Percentiles rank a stretch among this genome's conserved stretches.
Evolutionary conservation across 2,888 invertebrate genomes (phyloP).

Genomic region (Stegophylla sp.): DNA sequence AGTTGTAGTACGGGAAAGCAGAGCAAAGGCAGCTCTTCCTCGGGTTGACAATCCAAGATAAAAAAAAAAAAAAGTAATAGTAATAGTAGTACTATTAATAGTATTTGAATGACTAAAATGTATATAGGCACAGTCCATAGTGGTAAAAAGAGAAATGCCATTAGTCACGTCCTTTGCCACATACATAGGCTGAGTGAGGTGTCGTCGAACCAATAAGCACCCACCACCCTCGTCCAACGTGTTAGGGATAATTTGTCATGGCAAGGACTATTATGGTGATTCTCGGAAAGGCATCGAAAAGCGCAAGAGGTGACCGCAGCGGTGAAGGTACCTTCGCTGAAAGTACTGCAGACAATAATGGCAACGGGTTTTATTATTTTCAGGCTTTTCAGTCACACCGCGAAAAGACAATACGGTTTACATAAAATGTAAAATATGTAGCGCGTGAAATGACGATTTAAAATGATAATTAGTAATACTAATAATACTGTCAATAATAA

Average conservation of each 20-base stretch:
- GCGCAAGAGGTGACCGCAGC: neutral
- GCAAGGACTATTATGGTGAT: neutral
- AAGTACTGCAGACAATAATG: too few relatives aligned
- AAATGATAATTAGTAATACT: neutral
- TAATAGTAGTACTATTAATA: neutral
- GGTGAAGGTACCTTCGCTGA: neutral
- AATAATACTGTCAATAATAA: neutral
- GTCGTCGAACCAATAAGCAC: slow-evolving; percentile 33
- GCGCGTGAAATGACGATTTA: neutral
- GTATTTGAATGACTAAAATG: too few relatives aligned
- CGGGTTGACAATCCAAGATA: too few relatives aligned
- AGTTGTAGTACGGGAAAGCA: neutral
- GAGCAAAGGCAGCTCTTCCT: too few relatives aligned
- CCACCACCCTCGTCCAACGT: slow-evolving; percentile 26
- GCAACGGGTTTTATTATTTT: neutral
- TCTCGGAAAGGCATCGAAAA: neutral
- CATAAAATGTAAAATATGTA: neutral
- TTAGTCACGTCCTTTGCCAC: slow-evolving; percentile 43
- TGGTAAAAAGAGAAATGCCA: neutral
- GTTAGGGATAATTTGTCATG: slow-evolving; percentile 44
- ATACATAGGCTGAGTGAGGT: neutral
- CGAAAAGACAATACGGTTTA: neutral
- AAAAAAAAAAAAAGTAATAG: too few relatives aligned
- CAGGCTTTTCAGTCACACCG: neutral
- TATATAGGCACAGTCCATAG: neutral